A percentile compares a stretch with the other conserved stretches of the same genome.
phyloP scores from a whole-genome alignment of 2,888 invertebrate species.

The Drosophila stalkeri region DNA sequence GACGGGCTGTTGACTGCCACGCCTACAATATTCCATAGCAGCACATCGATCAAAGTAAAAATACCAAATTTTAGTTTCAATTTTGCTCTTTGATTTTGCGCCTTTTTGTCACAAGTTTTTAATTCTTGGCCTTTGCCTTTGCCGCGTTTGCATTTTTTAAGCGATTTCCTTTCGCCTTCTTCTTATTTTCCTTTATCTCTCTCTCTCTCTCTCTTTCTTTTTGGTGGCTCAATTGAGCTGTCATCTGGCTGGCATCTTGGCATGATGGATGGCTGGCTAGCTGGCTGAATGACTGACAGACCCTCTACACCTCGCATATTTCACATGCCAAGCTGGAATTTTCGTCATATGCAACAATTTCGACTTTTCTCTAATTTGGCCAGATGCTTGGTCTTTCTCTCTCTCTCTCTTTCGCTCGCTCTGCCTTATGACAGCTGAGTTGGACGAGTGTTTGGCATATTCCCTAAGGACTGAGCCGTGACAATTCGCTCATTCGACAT shows the following conservation, averaged over 20 bases:
- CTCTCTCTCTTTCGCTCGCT: not conserved
- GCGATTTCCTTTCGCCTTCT: conserved; percentile 31
- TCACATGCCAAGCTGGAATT: not conserved
- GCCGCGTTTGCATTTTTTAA: conserved; percentile 58
- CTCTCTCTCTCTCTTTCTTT: not conserved
- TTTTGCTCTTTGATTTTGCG: conserved; percentile 14
- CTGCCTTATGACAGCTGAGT: conserved; percentile 34
- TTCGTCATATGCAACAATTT: conserved; percentile 22
- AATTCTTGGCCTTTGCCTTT: conserved; percentile 65
- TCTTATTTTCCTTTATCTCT: conserved; percentile 33
- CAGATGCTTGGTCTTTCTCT: conserved; percentile 10
- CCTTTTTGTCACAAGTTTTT: conserved; percentile 36
- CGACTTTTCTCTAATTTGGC: conserved; percentile 13
- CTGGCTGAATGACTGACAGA: not conserved
- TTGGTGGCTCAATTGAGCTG: conserved; percentile 67
- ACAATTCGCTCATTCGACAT: conserved; percentile 11
- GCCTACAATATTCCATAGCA: not conserved
- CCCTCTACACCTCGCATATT: not conserved
- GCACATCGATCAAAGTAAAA: conserved; percentile 3
- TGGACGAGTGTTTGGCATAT: conserved; percentile 1
- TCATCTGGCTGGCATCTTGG: conserved; percentile 32
- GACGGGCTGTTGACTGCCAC: conserved; percentile 41
- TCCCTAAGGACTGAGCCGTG: not conserved
- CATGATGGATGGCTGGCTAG: conserved; percentile 30
- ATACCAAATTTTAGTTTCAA: conserved; percentile 3